Evolutionary conservation across 2,888 invertebrate species (phyloP).

Genomic region (Andrena haemorrhoa): DNA sequence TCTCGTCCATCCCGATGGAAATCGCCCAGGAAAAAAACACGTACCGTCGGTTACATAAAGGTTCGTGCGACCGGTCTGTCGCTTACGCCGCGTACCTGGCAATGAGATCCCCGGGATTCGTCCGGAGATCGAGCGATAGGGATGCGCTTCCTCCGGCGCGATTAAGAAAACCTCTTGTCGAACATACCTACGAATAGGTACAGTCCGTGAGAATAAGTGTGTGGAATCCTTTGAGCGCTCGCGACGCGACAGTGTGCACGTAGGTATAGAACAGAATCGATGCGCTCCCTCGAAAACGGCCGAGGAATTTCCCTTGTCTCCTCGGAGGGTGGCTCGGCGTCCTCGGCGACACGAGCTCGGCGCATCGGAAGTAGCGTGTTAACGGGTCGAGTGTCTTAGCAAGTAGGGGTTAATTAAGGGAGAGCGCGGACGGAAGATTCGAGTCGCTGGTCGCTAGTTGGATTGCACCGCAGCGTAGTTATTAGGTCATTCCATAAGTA

Average conservation of each 20-base stretch:
- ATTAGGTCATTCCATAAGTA: conserved; percentile 13
- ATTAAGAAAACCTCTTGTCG: conserved; percentile 35
- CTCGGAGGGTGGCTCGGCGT: not conserved
- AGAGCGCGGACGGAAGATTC: conserved; percentile 31
- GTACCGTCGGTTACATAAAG: conserved; percentile 72
- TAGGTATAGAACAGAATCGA: not conserved
- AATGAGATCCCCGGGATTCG: conserved; percentile 63
- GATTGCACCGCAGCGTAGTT: conserved; percentile 51
- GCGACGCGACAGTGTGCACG: no score
- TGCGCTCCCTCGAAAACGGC: not conserved
- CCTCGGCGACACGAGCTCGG: conserved; percentile 22
- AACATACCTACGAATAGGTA: conserved; percentile 21
- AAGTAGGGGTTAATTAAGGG: conserved; percentile 64
- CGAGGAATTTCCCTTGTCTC: not conserved
- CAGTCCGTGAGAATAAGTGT: not conserved
- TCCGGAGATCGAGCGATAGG: conserved; percentile 66
- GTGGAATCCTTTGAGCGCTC: no score
- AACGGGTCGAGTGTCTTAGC: conserved; percentile 68
- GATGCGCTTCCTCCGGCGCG: conserved; percentile 55
- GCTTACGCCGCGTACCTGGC: conserved; percentile 64
- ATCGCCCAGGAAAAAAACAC: conserved; percentile 75
- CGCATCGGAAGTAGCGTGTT: conserved; percentile 57
- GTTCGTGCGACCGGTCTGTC: conserved; percentile 59
- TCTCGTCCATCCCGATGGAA: conserved; percentile 68
- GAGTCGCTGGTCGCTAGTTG: conserved; percentile 28